Conservation (phyloP, 2,797 vertebrate genomes). For the Florisuga fusca region DNA sequence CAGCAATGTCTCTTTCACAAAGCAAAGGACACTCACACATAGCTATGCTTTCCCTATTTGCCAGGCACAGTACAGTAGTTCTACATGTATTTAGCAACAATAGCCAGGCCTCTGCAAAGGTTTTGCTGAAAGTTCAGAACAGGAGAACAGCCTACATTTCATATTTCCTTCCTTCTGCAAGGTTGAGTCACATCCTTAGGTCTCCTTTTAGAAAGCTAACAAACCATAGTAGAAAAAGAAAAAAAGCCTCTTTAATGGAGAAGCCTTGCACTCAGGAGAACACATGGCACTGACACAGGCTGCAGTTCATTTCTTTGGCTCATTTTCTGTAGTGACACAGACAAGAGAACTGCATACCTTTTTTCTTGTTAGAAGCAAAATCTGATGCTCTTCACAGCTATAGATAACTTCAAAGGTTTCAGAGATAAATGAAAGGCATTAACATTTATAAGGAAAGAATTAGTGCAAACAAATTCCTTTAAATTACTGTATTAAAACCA, state of each 20-base stretch:
- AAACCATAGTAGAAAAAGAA: background rate
- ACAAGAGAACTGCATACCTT: background rate
- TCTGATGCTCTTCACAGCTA: background rate
- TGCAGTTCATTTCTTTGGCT: conserved; percentile 5
- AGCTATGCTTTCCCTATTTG: background rate
- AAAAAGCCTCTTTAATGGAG: background rate
- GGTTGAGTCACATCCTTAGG: conserved; percentile 69
- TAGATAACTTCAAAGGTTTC: background rate
- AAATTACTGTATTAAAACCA: background rate
- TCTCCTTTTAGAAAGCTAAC: conserved; percentile 54
- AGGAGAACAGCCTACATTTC: conserved; percentile 45
- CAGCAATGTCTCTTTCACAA: background rate
- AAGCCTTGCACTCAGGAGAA: background rate
- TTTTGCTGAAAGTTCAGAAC: conserved; percentile 15
- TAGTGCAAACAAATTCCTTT: background rate
- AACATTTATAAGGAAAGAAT: background rate
- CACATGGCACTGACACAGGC: background rate
- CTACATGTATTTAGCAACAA: background rate
- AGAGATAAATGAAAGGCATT: background rate
- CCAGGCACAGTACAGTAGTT: background rate
- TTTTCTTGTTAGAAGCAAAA: background rate
- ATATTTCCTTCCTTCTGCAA: conserved; percentile 71
- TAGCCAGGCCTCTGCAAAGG: background rate
- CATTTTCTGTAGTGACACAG: background rate
- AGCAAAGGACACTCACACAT: background rate